Base-by-base conservation (phyloP, 2,888 invertebrate species). In the Bombyx huttoni region DNA sequence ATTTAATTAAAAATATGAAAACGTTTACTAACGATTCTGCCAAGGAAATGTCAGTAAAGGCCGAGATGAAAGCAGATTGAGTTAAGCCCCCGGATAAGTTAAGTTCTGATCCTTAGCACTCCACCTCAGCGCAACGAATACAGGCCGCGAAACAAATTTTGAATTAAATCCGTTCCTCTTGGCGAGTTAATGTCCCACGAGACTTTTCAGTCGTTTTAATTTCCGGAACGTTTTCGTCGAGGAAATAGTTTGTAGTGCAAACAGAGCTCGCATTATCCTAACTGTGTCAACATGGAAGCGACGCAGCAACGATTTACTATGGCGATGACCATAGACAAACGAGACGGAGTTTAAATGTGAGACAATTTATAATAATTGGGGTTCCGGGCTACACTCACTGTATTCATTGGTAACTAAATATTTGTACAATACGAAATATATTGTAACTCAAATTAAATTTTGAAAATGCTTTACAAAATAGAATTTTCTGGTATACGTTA, bases 141-240 rank as follows among this genome's bases (percentile, higher is more conserved):
- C 68, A 70, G 73, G 64, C 67, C 60, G 59, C 64, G 64, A 71
- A 78, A 75, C 75, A 75, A 80, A 77, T 77, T 81, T 75, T 64
- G 78, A 81, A 79, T 80, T 68, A 75, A 82, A 80, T 78, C 78
- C 75, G 72, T 73, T 76, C 76, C 75, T 75, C 77, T 75, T 70
- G 57, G 63, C 67, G 68, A 77, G 74, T 75, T 81, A 83, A 82
- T 82, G 83, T 79, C 76, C 80, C 77, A 67, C 61, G 74, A 73
- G 78, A 79, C 65, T 81, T 81, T 82, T 81, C 79, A 75, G 78
- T 78, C 77, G 73, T 79, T 82, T 83, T 84, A 85, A 85, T 85
- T 84, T 85, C 84, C 84, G 84, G 81, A 68, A 65, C 73, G 72
- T 73, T 81, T 81, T 76, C 76, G 72, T 60, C 54, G 72, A 75